Conservation (phyloP, 2,888 invertebrate species). For the Epistrophe eligans region DNA sequence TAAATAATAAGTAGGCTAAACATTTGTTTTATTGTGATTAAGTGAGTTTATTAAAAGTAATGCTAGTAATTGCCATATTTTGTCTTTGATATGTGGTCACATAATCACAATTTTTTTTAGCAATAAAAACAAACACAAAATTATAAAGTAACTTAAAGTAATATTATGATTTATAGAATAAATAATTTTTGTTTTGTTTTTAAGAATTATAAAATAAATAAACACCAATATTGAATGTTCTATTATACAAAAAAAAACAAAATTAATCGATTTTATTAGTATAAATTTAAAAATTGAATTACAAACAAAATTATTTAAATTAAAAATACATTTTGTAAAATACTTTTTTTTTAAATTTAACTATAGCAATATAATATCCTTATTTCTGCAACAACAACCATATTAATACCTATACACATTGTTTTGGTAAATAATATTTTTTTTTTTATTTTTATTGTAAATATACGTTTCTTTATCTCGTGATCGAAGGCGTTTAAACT, state of each 20-base stretch:
- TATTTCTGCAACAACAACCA: slow-evolving; percentile 68
- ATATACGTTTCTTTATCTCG: slow-evolving; percentile 52
- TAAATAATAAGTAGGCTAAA: slow-evolving; percentile 12
- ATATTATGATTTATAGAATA: slow-evolving; percentile 14
- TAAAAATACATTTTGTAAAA: slow-evolving; percentile 42
- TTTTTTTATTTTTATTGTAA: slow-evolving; percentile 37
- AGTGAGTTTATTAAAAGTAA: slow-evolving; percentile 12
- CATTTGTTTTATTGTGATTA: slow-evolving; percentile 30
- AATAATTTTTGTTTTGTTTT: slow-evolving; percentile 9
- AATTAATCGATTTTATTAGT: neutral
- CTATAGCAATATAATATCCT: slow-evolving; percentile 59
- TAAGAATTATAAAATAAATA: slow-evolving; percentile 44
- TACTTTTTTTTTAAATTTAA: slow-evolving; percentile 59
- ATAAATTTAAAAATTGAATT: slow-evolving; percentile 33
- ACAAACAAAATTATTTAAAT: slow-evolving; percentile 12
- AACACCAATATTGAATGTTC: slow-evolving; percentile 34
- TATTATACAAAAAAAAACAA: slow-evolving; percentile 21
- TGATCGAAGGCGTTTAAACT: slow-evolving; percentile 60
- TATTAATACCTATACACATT: slow-evolving; percentile 61
- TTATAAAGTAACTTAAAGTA: slow-evolving; percentile 4
- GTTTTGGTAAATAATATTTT: slow-evolving; percentile 48
- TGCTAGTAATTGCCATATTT: slow-evolving; percentile 44
- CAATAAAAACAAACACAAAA: slow-evolving; percentile 13
- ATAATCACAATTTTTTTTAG: slow-evolving; percentile 38
- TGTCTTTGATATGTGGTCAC: slow-evolving; percentile 65